Conservation (phyloP, 1,140 invertebrate genomes). For the Caenorhabditis latens region DNA sequence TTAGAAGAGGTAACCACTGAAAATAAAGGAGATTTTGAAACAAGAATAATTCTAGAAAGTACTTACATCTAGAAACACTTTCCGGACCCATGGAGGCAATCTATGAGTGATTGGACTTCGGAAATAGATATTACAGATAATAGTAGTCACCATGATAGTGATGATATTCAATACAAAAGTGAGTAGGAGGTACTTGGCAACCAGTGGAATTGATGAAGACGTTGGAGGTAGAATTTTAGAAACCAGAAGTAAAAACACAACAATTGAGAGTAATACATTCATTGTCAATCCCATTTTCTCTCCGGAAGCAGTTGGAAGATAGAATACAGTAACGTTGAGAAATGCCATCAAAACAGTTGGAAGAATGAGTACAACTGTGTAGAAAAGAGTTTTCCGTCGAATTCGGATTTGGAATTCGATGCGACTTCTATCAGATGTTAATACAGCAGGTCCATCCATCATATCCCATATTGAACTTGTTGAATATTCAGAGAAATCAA, state of each 20-base stretch:
- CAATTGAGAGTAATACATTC: conserved; percentile 65
- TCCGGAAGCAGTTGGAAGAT: conserved; percentile 85
- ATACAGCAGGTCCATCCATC: conserved; percentile 92
- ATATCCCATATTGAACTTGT: conserved; percentile 99
- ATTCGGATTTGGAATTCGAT: conserved; percentile 77
- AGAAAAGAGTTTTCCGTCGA: conserved; percentile 93
- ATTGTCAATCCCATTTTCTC: conserved; percentile 65
- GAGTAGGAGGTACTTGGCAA: conserved; percentile 59
- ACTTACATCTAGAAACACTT: conserved; percentile 60
- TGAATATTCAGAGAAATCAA: conserved; percentile 90
- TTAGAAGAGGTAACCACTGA: conserved; percentile 56
- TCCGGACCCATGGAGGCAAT: conserved; percentile 63
- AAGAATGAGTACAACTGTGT: conserved; percentile 98
- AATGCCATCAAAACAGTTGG: conserved; percentile 98
- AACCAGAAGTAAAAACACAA: conserved; percentile 64
- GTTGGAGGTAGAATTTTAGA: conserved; percentile 65
- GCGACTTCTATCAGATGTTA: conserved; percentile 72
- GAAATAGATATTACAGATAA: conserved; percentile 65
- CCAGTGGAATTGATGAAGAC: conserved; percentile 64
- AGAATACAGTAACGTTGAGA: conserved; percentile 97
- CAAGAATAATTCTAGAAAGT: background rate
- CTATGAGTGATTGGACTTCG: conserved; percentile 61
- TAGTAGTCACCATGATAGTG: conserved; percentile 58
- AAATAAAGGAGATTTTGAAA: background rate
- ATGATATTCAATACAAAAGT: conserved; percentile 63